Percentiles rank a stretch among this genome's conserved stretches.
Conservation (phyloP, 2,113 vertebrate species). For the Raphicerus campestris region DNA sequence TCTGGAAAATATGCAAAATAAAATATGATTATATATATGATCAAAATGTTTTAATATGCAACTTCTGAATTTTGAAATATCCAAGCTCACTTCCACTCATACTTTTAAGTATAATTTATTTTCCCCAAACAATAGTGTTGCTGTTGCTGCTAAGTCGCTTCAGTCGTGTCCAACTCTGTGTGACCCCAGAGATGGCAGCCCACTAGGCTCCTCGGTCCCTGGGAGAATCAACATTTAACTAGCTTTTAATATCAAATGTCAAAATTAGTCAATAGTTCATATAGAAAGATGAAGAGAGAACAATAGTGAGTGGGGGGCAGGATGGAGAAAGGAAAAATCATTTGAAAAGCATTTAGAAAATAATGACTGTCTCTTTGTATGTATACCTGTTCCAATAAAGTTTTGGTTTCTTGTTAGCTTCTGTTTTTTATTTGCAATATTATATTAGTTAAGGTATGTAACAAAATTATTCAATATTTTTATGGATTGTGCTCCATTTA, state of each 20-base stretch:
- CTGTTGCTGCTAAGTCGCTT: neutral
- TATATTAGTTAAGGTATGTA: neutral
- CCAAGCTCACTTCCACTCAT: neutral
- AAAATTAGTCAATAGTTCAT: neutral
- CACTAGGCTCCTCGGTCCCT: neutral
- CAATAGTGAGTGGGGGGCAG: neutral
- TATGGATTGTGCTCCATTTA: neutral
- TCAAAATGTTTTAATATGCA: neutral
- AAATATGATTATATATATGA: neutral
- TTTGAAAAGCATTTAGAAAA: neutral
- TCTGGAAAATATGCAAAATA: neutral
- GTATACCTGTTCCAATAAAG: neutral
- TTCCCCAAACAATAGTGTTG: neutral
- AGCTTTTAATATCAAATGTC: neutral
- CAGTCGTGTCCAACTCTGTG: neutral
- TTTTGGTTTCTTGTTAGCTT: neutral
- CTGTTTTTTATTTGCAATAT: neutral
- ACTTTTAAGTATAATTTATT: neutral
- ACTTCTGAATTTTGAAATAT: neutral
- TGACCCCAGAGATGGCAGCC: rapidly evolving
- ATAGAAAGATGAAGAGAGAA: neutral
- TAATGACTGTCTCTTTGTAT: neutral
- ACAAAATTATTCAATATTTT: neutral
- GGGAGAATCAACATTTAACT: neutral
- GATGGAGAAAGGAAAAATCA: neutral